Conservation (phyloP, 2,888 invertebrate species). For the Drosophila merina region DNA sequence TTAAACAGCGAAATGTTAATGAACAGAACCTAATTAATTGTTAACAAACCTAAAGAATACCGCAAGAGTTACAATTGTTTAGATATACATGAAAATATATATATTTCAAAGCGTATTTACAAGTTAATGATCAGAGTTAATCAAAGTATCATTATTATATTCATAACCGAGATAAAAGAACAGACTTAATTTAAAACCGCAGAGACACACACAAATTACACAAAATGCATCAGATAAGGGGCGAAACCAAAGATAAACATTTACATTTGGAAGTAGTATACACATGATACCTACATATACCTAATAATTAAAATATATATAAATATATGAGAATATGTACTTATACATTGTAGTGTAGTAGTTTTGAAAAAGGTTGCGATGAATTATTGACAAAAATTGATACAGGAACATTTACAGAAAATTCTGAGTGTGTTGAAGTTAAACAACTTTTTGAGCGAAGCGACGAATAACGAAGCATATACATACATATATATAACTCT, state of each 20-base stretch:
- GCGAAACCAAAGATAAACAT: slow-evolving; percentile 69
- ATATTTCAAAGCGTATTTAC: slow-evolving; percentile 67
- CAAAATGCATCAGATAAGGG: slow-evolving; percentile 12
- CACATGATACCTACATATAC: slow-evolving; percentile 63
- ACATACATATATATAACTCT: slow-evolving; percentile 60
- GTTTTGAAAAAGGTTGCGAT: slow-evolving; percentile 61
- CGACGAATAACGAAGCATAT: slow-evolving; percentile 66
- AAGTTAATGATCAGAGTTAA: slow-evolving; percentile 71
- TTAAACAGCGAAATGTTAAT: slow-evolving; percentile 73
- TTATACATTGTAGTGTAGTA: slow-evolving; percentile 69
- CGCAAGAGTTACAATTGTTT: slow-evolving; percentile 50
- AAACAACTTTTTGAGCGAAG: slow-evolving; percentile 55
- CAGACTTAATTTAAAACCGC: slow-evolving; percentile 40
- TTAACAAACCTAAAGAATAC: slow-evolving; percentile 52
- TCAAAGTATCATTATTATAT: slow-evolving; percentile 57
- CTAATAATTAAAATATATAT: slow-evolving; percentile 31
- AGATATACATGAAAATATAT: slow-evolving; percentile 60
- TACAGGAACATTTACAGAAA: slow-evolving; percentile 79
- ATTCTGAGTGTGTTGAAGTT: slow-evolving; percentile 76
- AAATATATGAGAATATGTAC: slow-evolving; percentile 38
- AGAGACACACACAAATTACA: slow-evolving; percentile 27
- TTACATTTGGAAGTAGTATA: slow-evolving; percentile 60
- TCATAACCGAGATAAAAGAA: slow-evolving; percentile 50
- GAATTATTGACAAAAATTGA: slow-evolving; percentile 73
- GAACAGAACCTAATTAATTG: slow-evolving; percentile 68